These are phyloP conservation scores for Schlechtendalia chinensis DNA, from an alignment of 1,140 invertebrate species.

Conservation along the genomic window DNA sequence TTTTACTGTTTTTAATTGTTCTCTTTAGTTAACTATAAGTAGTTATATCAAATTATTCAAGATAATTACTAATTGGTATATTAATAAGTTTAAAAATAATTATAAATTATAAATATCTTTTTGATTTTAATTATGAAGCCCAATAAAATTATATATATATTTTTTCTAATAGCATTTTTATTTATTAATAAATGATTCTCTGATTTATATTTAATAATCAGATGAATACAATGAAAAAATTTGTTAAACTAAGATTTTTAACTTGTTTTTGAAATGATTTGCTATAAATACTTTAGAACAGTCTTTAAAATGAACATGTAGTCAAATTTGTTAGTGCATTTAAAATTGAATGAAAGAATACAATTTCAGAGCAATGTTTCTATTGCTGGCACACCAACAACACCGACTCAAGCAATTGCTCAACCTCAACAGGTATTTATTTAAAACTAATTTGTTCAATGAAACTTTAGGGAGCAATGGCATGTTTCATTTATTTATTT, in stretches of 20 bases:
- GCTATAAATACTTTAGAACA: slow-evolving; percentile 10
- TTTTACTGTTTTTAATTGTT: background rate
- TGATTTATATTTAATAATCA: background rate
- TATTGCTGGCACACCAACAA: slow-evolving; percentile 44
- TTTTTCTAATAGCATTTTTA: too few species aligned
- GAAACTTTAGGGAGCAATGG: too few species aligned
- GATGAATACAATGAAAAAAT: too few species aligned
- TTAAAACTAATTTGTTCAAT: background rate
- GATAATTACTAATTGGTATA: too few species aligned
- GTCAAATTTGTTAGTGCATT: background rate
- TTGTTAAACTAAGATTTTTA: background rate
- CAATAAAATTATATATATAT: too few species aligned
- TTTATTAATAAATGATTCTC: background rate
- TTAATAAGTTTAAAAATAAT: too few species aligned
- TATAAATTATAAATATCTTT: too few species aligned
- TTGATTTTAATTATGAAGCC: too few species aligned
- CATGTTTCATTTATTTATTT: slow-evolving; percentile 21
- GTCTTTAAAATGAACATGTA: slow-evolving; percentile 2
- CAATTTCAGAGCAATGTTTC: slow-evolving; percentile 46
- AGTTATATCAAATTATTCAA: too few species aligned
- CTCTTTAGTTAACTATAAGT: background rate
- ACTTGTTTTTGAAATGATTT: background rate
- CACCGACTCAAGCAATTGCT: slow-evolving; percentile 33
- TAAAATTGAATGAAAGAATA: slow-evolving; percentile 27
- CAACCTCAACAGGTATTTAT: slow-evolving; percentile 46